A percentile compares a stretch with the other conserved stretches of the same genome.
Evolutionary conservation across 2,888 invertebrate genomes (phyloP).

Genomic region (Caradrina clavipalpis): DNA sequence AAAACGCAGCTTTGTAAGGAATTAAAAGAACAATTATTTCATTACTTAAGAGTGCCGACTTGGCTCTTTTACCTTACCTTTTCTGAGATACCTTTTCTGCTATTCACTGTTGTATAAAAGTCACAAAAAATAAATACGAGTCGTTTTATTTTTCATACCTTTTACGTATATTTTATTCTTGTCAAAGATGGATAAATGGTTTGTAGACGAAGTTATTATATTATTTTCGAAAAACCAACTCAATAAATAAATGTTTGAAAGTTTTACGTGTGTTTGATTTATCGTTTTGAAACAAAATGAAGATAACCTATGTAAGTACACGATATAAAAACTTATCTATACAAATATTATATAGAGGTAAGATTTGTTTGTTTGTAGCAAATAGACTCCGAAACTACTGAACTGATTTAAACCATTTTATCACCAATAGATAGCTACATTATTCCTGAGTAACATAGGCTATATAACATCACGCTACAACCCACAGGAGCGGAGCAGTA

Average conservation of each 20-base stretch:
- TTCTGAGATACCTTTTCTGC: constrained; percentile 33
- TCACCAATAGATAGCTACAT: no score
- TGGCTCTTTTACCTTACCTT: constrained; percentile 29
- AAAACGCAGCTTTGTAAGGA: constrained; percentile 33
- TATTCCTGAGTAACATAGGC: no score
- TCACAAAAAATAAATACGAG: constrained; percentile 9
- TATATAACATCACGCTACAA: no score
- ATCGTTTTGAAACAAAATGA: constrained; percentile 36
- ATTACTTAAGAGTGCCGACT: constrained; percentile 51
- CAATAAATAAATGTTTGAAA: constrained; percentile 2
- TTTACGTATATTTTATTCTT: constrained; percentile 11
- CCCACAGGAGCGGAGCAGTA: no score
- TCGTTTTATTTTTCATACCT: constrained; percentile 5
- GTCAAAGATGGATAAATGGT: constrained; percentile 11
- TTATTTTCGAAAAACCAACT: neutral
- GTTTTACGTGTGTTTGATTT: constrained; percentile 28
- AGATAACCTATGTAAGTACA: neutral
- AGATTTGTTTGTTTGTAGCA: no score
- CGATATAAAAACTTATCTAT: constrained; percentile 22
- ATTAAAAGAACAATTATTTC: constrained; percentile 56
- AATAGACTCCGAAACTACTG: no score
- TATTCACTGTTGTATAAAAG: constrained; percentile 5
- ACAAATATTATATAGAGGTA: no score
- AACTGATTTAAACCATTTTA: no score
- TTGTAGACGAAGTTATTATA: constrained; percentile 2